Conservation (phyloP, 2,113 vertebrate genomes). For the Clarias macrocephalus region DNA sequence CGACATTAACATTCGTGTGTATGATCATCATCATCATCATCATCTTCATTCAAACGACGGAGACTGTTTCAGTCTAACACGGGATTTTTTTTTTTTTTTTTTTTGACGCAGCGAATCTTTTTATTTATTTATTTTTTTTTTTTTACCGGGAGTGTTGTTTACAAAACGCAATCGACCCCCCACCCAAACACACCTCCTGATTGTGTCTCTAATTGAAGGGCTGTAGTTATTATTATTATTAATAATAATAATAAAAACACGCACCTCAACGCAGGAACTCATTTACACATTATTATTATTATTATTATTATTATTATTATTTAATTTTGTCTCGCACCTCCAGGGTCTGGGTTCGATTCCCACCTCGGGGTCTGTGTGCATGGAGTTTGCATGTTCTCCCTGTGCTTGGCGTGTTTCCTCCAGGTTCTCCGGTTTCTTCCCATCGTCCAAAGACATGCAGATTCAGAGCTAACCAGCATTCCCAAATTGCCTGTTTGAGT, state of each 20-base stretch:
- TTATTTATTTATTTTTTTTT: too few relatives aligned
- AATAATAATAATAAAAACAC: constrained; percentile 52
- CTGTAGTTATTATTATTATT: constrained; percentile 47
- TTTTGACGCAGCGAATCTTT: constrained; percentile 65
- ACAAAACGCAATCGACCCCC: constrained; percentile 66
- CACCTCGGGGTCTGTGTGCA: too few relatives aligned
- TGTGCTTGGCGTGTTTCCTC: too few relatives aligned
- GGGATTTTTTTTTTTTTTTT: constrained; percentile 39
- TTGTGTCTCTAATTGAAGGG: constrained; percentile 53
- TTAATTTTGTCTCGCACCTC: background rate
- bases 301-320: too few relatives aligned
- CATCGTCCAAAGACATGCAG: too few relatives aligned
- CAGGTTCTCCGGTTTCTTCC: too few relatives aligned
- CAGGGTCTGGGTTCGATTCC: too few relatives aligned
- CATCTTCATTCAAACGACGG: background rate
- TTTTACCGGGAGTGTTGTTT: constrained; percentile 66
- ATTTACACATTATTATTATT: too few relatives aligned
- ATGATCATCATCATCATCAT: constrained; percentile 35
- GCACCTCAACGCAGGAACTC: constrained; percentile 32
- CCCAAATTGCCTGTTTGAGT: too few relatives aligned
- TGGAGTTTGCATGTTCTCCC: too few relatives aligned
- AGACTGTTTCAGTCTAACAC: too few relatives aligned
- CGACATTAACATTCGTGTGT: constrained; percentile 69
- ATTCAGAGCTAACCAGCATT: too few relatives aligned
- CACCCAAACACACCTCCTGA: constrained; percentile 53